These are phyloP conservation scores for Andrena camellia DNA, from an alignment of 2,888 invertebrate genomes.

Conservation along the genomic window DNA sequence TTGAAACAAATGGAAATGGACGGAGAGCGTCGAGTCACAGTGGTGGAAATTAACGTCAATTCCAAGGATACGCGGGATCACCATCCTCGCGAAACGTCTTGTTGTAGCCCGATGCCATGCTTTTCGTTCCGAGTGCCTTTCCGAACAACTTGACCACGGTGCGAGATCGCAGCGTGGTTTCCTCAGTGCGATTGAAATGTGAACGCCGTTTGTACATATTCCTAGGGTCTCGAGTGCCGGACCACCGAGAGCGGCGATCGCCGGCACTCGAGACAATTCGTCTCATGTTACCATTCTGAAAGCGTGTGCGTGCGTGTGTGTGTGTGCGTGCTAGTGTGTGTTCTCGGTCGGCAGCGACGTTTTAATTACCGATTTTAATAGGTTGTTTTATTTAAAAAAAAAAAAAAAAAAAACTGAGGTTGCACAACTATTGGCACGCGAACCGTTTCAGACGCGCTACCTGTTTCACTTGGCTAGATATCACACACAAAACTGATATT, in stretches of 20 bases:
- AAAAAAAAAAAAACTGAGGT: too few species aligned
- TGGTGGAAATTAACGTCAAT: slow-evolving; percentile 41
- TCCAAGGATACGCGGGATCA: slow-evolving; percentile 12
- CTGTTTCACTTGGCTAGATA: too few species aligned
- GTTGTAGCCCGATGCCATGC: slow-evolving; percentile 59
- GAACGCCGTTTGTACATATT: slow-evolving; percentile 43
- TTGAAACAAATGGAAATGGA: neutral
- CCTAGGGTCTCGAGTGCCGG: slow-evolving; percentile 33
- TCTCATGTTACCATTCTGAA: neutral
- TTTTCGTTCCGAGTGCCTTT: slow-evolving; percentile 77
- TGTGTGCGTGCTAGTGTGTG: too few species aligned
- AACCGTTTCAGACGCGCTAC: too few species aligned
- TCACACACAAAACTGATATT: too few species aligned
- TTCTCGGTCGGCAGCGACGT: too few species aligned
- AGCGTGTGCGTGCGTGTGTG: neutral
- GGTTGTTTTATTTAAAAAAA: too few species aligned
- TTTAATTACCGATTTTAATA: too few species aligned
- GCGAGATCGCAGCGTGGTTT: slow-evolving; percentile 42
- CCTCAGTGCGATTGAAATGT: slow-evolving; percentile 30
- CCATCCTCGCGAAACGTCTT: slow-evolving; percentile 19
- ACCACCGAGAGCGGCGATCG: slow-evolving; percentile 1
- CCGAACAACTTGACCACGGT: slow-evolving; percentile 48
- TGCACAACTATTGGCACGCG: too few species aligned
- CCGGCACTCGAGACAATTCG: neutral
- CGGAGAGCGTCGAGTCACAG: neutral